These are phyloP conservation scores for Drosophila bocqueti DNA, from an alignment of 1,140 invertebrate genomes.

Conservation along the genomic window DNA sequence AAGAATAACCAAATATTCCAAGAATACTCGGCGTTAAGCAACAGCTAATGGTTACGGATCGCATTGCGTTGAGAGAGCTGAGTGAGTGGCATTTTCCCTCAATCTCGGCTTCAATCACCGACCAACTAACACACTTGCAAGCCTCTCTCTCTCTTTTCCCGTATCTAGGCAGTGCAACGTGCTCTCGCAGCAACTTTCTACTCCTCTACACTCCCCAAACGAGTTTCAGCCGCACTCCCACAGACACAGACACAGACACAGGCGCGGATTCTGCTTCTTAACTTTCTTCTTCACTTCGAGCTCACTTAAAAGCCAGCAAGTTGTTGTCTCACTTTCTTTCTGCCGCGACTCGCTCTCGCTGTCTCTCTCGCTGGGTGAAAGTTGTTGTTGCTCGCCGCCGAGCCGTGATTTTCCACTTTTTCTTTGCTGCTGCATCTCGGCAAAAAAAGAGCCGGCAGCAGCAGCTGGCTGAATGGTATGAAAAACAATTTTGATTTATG, in stretches of 20 bases:
- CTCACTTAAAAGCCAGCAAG: slow-evolving; percentile 45
- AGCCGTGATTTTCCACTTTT: slow-evolving; percentile 81
- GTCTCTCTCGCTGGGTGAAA: slow-evolving; percentile 62
- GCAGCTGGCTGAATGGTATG: slow-evolving; percentile 13
- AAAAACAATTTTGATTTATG: slow-evolving; percentile 64
- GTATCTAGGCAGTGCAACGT: slow-evolving; percentile 35
- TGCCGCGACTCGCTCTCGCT: slow-evolving; percentile 16
- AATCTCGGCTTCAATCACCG: slow-evolving; percentile 2
- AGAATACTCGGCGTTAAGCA: slow-evolving; percentile 28
- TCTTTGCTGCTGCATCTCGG: slow-evolving; percentile 47
- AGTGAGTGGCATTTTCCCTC: slow-evolving; percentile 3
- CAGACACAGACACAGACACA: slow-evolving; percentile 14
- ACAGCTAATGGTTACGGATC: slow-evolving; percentile 7
- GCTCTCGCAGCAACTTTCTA: slow-evolving; percentile 51
- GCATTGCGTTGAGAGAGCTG: slow-evolving; percentile 2
- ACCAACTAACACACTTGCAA: slow-evolving; percentile 38
- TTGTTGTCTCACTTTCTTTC: slow-evolving; percentile 55
- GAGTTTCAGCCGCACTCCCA: slow-evolving; percentile 37
- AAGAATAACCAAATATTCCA: slow-evolving; percentile 20
- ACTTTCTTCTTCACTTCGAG: slow-evolving; percentile 51
- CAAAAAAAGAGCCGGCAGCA: slow-evolving; percentile 13
- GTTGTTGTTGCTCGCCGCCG: slow-evolving; percentile 67
- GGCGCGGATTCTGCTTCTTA: slow-evolving; percentile 49
- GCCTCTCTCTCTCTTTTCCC: background rate
- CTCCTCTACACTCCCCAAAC: slow-evolving; percentile 33